Percentiles rank a stretch among this genome's conserved stretches.
Evolutionary conservation across 2,797 vertebrate genomes (phyloP).

Genomic region (Karalla daura): DNA sequence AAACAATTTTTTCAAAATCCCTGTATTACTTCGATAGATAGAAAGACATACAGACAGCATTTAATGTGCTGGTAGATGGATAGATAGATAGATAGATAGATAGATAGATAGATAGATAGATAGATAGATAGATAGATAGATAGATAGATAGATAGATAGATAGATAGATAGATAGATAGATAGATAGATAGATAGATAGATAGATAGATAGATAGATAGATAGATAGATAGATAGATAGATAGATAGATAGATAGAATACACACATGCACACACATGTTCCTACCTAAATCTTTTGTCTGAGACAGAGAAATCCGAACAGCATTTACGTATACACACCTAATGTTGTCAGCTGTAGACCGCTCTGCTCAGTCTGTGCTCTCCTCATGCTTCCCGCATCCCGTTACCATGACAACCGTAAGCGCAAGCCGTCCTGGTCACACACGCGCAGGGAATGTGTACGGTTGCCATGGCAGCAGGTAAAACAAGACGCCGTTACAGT

Average conservation of each 20-base stretch:
- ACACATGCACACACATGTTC: background rate
- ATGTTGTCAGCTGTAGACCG: conserved; percentile 4
- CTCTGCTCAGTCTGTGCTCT: conserved; percentile 24
- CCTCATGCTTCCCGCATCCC: conserved; percentile 30
- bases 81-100: background rate
- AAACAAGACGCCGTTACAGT: conserved; percentile 32
- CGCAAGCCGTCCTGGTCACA: no score
- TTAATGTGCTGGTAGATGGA: no score
- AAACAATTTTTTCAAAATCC: no score
- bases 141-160: conserved; percentile 2
- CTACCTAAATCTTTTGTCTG: background rate
- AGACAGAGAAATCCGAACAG: background rate
- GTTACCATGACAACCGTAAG: conserved; percentile 70
- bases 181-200: background rate
- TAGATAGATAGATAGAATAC: background rate
- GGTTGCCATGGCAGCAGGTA: conserved; percentile 61
- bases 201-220: conserved; percentile 14
- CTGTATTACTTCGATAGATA: no score
- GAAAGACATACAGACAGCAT: no score
- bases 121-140: conserved; percentile 22
- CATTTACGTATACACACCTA: conserved; percentile 18
- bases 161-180: background rate
- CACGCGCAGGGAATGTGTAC: conserved; percentile 55
- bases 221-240: conserved; percentile 16
- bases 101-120: conserved; percentile 10